A percentile compares a stretch with the other conserved stretches of the same genome.
Evolutionary conservation across 2,888 invertebrate species (phyloP).

Genomic region (Polydrusus pterygomalis): DNA sequence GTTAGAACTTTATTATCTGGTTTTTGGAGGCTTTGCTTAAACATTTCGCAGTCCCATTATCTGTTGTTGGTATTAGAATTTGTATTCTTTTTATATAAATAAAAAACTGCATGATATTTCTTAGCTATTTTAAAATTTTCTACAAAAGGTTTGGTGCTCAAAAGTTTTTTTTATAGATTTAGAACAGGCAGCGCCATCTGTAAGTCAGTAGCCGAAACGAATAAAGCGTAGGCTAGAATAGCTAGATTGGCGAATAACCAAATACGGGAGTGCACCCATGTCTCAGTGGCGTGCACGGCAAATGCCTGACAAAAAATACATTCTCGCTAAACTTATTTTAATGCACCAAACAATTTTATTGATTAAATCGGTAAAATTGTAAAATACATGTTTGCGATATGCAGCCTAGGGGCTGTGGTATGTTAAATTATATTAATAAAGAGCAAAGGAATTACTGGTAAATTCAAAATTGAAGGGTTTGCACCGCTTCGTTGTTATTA

Average conservation of each 20-base stretch:
- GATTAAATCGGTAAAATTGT: slow-evolving; percentile 62
- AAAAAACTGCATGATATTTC: not conserved
- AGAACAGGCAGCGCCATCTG: slow-evolving; percentile 7
- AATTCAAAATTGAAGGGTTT: slow-evolving; percentile 71
- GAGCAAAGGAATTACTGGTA: slow-evolving; percentile 68
- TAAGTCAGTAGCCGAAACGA: not conserved
- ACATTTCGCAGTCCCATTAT: not conserved
- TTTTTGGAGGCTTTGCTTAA: not conserved
- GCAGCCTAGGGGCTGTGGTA: slow-evolving; percentile 65
- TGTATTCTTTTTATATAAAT: not conserved
- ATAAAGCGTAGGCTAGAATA: slow-evolving; percentile 3
- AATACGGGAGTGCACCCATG: not conserved
- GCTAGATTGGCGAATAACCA: not conserved
- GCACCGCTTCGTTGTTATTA: slow-evolving; percentile 66
- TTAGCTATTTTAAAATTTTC: not conserved
- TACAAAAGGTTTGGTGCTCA: not conserved
- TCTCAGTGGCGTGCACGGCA: slow-evolving; percentile 21
- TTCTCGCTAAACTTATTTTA: slow-evolving; percentile 23
- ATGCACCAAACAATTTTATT: slow-evolving; percentile 55
- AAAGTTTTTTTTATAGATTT: not conserved
- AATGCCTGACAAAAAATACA: slow-evolving; percentile 5
- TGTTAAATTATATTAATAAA: slow-evolving; percentile 72
- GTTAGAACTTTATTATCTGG: not conserved
- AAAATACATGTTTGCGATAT: slow-evolving; percentile 63
- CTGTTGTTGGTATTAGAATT: not conserved